Base-by-base conservation (phyloP, 2,888 invertebrate species). In the Cephus pygmeus region DNA sequence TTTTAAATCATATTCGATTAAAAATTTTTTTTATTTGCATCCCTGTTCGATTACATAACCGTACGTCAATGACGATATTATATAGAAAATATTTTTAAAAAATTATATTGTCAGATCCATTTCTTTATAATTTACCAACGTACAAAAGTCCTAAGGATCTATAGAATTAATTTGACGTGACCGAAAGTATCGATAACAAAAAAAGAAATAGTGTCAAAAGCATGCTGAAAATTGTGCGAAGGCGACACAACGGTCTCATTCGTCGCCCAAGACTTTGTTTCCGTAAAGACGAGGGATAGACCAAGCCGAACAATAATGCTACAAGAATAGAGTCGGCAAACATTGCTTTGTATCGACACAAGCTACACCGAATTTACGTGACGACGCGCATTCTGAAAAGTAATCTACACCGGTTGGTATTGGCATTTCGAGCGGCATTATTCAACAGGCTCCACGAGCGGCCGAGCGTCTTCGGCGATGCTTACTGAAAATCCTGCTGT, bases 341-440 rank as follows among this genome's bases (percentile, higher is more conserved):
- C 90, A 90, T 84, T 77, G 76, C 83, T 89, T 91, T 91, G 90
- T 91, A 84, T 69, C 79, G 68, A 84, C 84, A 86, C 86, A 83
- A 85, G 83, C 83, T 85, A 40, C 4, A 84, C 83, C 83, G 83
- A 86, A 86, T 91, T 91, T 90, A 91, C 91, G 90, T 91, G 88
- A 90, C 89, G 85, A 87, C 89, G 91, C 90, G 88, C 86, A 90
- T 90, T 89, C 88, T 89, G 87, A 90, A 91, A 91, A 90, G 91
- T 91, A 91, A 91, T 91, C 88, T 90, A 91, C 90, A 91, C 91
- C 90, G 87, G 31, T 31, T 4, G 33, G 31, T 34, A 56, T 56
- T 56, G 56, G 56, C 56, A 34, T 34, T 40, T 69, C 31, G 76
- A 30, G 69, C 34, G 34, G 15, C 11, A 69, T 71, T 34, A 76